phyloP scores from a whole-genome alignment of 2,888 invertebrate genomes.

The Sphecodes monilicornis region DNA sequence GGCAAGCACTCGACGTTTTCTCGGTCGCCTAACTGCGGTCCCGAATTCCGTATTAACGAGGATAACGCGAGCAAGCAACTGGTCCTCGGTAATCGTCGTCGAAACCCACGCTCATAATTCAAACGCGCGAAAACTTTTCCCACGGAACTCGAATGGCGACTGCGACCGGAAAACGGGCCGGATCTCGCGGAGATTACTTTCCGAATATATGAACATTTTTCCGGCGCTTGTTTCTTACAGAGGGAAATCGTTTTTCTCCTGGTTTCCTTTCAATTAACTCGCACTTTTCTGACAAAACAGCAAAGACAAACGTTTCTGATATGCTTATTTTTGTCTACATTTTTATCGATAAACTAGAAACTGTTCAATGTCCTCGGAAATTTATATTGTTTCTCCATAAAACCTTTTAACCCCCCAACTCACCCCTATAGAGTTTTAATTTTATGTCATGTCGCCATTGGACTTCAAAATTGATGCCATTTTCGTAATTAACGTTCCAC shows the following conservation, averaged over 20 bases:
- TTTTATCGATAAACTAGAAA: too few species aligned
- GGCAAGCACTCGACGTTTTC: background rate
- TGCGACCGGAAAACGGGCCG: background rate
- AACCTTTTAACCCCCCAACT: too few species aligned
- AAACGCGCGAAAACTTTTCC: background rate
- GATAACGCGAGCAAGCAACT: slow-evolving; percentile 8
- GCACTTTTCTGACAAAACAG: background rate
- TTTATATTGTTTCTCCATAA: too few species aligned
- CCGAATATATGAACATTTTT: background rate
- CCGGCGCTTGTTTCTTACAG: background rate
- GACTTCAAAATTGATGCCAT: too few species aligned
- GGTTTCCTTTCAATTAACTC: background rate
- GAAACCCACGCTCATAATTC: slow-evolving; percentile 3
- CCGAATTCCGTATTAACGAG: slow-evolving; percentile 7
- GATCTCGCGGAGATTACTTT: background rate
- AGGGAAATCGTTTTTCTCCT: background rate
- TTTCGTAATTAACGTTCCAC: too few species aligned
- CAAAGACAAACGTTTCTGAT: too few species aligned
- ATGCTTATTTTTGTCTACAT: too few species aligned
- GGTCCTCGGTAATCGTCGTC: slow-evolving; percentile 9
- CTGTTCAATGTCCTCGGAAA: too few species aligned
- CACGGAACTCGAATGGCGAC: background rate
- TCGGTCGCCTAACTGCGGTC: background rate
- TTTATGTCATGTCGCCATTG: too few species aligned
- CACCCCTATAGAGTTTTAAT: too few species aligned